phyloP scores from a whole-genome alignment of 2,888 invertebrate species.

The Ichneumoninae sp. region DNA sequence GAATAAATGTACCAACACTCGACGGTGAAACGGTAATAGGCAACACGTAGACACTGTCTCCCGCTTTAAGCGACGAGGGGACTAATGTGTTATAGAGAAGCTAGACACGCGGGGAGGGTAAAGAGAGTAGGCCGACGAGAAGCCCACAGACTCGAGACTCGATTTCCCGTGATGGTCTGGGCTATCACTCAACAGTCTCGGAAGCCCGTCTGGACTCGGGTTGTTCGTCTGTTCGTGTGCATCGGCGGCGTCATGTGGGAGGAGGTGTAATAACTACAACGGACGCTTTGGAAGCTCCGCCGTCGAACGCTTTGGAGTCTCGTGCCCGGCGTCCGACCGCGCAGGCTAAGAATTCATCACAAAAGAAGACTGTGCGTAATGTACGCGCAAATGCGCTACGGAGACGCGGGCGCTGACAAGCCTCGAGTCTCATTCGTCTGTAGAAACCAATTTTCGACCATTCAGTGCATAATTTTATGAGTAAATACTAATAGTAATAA shows the following conservation, averaged over 20 bases:
- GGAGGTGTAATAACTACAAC: constrained; percentile 66
- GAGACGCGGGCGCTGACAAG: constrained; percentile 20
- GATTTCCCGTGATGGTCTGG: constrained; percentile 42
- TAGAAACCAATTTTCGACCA: constrained; percentile 1
- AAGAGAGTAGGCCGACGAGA: constrained; percentile 23
- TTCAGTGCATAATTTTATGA: background rate
- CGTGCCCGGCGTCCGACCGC: constrained; percentile 75
- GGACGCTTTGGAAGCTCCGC: constrained; percentile 43
- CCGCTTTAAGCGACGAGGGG: constrained; percentile 38
- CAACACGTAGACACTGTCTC: constrained; percentile 37
- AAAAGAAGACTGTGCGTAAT: constrained; percentile 64
- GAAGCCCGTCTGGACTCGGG: constrained; percentile 21
- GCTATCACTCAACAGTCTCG: constrained; percentile 36
- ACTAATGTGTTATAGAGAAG: constrained; percentile 58
- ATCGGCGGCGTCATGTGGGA: constrained; percentile 60
- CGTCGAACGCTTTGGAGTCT: constrained; percentile 67
- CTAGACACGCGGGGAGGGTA: background rate
- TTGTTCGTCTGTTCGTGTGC: constrained; percentile 23
- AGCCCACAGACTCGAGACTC: constrained; percentile 44
- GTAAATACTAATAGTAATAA: too few relatives aligned
- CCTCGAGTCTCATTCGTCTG: constrained; percentile 29
- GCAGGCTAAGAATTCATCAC: constrained; percentile 77
- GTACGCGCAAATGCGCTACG: constrained; percentile 29
- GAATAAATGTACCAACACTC: constrained; percentile 12
- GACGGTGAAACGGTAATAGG: constrained; percentile 31